Evolutionary conservation across 2,888 invertebrate genomes (phyloP).

Genomic region (Pyrgus malvae): DNA sequence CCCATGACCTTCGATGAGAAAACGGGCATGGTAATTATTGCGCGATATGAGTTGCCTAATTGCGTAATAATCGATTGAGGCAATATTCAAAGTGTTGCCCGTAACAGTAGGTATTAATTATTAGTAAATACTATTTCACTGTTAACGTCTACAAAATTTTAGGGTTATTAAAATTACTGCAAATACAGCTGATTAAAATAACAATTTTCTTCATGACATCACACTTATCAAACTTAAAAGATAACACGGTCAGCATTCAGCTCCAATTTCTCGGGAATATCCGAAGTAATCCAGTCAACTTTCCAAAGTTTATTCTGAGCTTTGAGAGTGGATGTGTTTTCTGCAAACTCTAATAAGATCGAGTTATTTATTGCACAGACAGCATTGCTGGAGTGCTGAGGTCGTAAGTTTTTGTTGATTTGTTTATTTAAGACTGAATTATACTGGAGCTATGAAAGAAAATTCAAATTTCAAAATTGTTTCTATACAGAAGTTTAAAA

Average conservation of each 20-base stretch:
- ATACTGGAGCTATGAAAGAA: background rate
- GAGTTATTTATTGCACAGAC: slow-evolving; percentile 13
- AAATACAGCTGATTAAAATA: too few species aligned
- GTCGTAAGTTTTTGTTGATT: slow-evolving; percentile 2
- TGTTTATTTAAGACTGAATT: background rate
- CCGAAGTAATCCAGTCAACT: slow-evolving; percentile 9
- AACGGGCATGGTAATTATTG: too few species aligned
- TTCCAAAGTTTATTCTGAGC: slow-evolving; percentile 18
- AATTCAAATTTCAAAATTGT: background rate
- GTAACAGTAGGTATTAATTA: too few species aligned
- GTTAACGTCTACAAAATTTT: too few species aligned
- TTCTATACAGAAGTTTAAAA: too few species aligned
- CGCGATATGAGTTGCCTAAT: too few species aligned
- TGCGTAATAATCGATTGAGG: too few species aligned
- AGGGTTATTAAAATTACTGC: too few species aligned
- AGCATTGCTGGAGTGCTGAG: background rate
- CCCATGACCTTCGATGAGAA: too few species aligned
- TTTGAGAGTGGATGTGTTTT: slow-evolving; percentile 18
- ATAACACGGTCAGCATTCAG: background rate
- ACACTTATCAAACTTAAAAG: too few species aligned
- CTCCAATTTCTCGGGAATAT: slow-evolving; percentile 2
- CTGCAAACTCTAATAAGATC: slow-evolving; percentile 6
- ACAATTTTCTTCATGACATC: background rate
- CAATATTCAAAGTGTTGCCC: too few species aligned
- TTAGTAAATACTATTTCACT: too few species aligned